Evolutionary conservation across 2,888 invertebrate species (phyloP).

Genomic region (Muscina levida): DNA sequence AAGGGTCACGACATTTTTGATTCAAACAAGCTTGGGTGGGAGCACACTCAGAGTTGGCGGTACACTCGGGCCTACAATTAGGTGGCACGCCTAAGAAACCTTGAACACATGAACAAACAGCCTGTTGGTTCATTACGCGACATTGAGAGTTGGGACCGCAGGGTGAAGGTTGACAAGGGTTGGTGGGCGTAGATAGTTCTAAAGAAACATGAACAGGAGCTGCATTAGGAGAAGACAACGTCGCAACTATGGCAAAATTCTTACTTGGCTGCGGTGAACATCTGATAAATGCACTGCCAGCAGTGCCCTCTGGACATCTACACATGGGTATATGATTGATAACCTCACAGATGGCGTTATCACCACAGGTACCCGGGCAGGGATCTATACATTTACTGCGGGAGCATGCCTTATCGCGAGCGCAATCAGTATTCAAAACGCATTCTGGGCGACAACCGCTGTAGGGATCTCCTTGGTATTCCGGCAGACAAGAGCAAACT

Average conservation of each 20-base stretch:
- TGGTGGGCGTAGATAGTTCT: conserved; percentile 78
- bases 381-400: conserved; percentile 88
- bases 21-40: conserved; percentile 88
- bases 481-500: conserved; percentile 85
- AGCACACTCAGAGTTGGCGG: conserved; percentile 87
- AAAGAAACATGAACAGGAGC: conserved; percentile 43
- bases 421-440: conserved; percentile 86
- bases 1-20: conserved; percentile 90
- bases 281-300: conserved; percentile 87
- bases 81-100: conserved; percentile 89
- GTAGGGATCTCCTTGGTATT: conserved; percentile 89
- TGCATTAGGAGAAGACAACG: background rate
- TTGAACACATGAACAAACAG: conserved; percentile 86
- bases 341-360: conserved; percentile 87
- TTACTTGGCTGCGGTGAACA: conserved; percentile 81
- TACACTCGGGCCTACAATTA: conserved; percentile 88
- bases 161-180: conserved; percentile 86
- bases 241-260: conserved; percentile 9
- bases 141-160: conserved; percentile 91
- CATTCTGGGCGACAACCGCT: conserved; percentile 89
- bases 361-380: conserved; percentile 88
- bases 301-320: conserved; percentile 84
- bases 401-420: conserved; percentile 84
- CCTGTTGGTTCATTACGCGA: conserved; percentile 86
- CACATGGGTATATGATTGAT: conserved; percentile 89